Conservation (phyloP, 2,888 invertebrate genomes). For the Lacanobia wlatinum region DNA sequence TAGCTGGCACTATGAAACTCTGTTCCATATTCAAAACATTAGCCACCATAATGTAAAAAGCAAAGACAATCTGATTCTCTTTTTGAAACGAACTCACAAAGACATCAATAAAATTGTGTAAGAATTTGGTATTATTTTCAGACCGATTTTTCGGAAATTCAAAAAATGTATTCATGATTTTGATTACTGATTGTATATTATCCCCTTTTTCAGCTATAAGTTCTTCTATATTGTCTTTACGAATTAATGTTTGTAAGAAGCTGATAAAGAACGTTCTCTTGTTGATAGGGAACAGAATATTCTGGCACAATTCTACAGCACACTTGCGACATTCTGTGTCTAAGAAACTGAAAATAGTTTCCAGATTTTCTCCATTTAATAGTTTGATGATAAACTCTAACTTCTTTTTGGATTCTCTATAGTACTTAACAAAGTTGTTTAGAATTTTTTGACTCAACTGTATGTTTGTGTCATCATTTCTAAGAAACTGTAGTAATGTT, state of each 20-base stretch:
- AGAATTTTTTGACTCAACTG: constrained; percentile 73
- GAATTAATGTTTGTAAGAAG: constrained; percentile 82
- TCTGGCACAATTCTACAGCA: constrained; percentile 78
- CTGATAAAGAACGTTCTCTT: constrained; percentile 82
- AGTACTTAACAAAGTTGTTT: constrained; percentile 77
- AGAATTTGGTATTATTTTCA: constrained; percentile 74
- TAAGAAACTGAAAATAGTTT: constrained; percentile 81
- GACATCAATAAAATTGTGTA: constrained; percentile 81
- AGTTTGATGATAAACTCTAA: constrained; percentile 83
- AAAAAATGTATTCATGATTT: constrained; percentile 84
- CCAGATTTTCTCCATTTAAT: constrained; percentile 79
- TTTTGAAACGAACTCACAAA: constrained; percentile 82
- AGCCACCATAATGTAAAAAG: constrained; percentile 83
- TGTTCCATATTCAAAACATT: constrained; percentile 82
- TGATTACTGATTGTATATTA: constrained; percentile 85
- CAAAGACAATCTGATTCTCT: constrained; percentile 84
- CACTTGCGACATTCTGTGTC: constrained; percentile 74
- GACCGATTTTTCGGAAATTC: constrained; percentile 80
- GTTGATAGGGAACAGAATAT: constrained; percentile 80
- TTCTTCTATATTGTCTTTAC: constrained; percentile 82
- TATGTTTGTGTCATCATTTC: constrained; percentile 64
- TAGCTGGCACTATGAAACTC: constrained; percentile 80
- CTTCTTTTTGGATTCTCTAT: constrained; percentile 84
- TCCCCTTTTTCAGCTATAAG: constrained; percentile 85
- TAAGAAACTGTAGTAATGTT: constrained; percentile 78